Evolutionary conservation across 1,140 invertebrate genomes (phyloP), one percentile per base, ranked within the genome.

Genomic region (Drosophila teissieri): DNA sequence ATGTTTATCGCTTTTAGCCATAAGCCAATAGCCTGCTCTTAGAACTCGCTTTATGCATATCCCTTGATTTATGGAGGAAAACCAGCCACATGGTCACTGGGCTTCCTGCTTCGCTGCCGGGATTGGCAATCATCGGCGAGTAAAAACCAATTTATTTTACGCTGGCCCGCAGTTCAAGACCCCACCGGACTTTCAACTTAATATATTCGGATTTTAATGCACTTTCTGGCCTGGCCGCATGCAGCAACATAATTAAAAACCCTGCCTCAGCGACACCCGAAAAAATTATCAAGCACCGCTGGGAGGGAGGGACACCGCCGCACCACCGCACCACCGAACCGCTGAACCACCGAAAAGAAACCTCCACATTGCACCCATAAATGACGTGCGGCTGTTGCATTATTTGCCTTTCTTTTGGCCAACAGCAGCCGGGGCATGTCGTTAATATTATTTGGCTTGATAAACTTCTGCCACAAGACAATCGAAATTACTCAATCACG

Each of bases 381-480:
- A 83, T 89, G 84, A 89, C 84, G 84, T 89, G 84, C 84, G 49
- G 77, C 84, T 54, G 49, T 69, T 61, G 84, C 84, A 89, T 89
- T 89, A 89, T 89, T 84, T 89, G 84, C 46, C 24, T 84, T 89
- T 84, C 84, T 84, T 88, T 86, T 86, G 69, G 65, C 72, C 63
- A 73, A 65, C 80, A 77, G 73, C 84, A 79, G 74, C 72, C 64
- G 60, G 57, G 62, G 45, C 84, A 89, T 84, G 84, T 89, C 84
- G 84, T 89, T 89, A 89, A 89, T 89, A 89, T 89, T 89, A 89
- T 89, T 89, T 82, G 79, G 73, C 80, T 88, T 89, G 84, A 89
- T 89, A 89, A 89, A 89, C 84, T 89, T 89, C 84, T 89, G 84
- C 84, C 84, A 89, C 84, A 84, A 89, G 84, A 89, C 84, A 89